A percentile compares a stretch with the other conserved stretches of the same genome.
phyloP scores from a whole-genome alignment of 2,113 vertebrate species.

The Sterrhoptilus dennistouni region DNA sequence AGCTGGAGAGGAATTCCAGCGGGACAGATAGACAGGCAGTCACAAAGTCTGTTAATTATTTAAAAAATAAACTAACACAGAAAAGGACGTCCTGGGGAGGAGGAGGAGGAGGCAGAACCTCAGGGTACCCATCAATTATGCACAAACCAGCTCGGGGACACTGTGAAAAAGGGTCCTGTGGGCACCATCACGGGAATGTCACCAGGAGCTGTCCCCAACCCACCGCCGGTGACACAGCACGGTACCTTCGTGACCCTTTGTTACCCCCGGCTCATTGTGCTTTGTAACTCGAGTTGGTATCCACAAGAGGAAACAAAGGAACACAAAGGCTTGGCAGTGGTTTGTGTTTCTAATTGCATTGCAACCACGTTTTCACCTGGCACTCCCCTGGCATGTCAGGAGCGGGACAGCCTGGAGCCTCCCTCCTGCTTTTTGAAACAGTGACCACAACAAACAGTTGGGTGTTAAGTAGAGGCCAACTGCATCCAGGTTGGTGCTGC shows the following conservation, averaged over 20 bases:
- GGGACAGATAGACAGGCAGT: constrained; percentile 40
- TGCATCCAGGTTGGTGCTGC: neutral
- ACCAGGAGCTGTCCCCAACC: neutral
- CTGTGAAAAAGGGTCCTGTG: neutral
- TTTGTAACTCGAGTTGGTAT: constrained; percentile 19
- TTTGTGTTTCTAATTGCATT: neutral
- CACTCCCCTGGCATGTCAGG: neutral
- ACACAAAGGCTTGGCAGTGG: constrained; percentile 31
- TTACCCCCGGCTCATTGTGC: neutral
- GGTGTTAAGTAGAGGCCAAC: neutral
- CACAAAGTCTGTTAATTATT: constrained; percentile 64
- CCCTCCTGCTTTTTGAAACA: neutral
- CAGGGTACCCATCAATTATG: constrained; percentile 28
- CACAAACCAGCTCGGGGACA: neutral
- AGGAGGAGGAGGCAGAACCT: neutral
- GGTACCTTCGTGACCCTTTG: neutral
- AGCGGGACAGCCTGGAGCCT: neutral
- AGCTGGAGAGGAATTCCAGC: constrained; percentile 51
- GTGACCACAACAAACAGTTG: neutral
- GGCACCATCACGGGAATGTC: neutral
- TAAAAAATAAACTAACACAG: constrained; percentile 64
- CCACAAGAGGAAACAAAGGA: constrained; percentile 42
- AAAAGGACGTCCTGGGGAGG: neutral
- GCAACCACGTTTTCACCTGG: neutral
- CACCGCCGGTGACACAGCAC: neutral